Base-by-base conservation (phyloP, 2,888 invertebrate genomes). In the Plusia festucae region DNA sequence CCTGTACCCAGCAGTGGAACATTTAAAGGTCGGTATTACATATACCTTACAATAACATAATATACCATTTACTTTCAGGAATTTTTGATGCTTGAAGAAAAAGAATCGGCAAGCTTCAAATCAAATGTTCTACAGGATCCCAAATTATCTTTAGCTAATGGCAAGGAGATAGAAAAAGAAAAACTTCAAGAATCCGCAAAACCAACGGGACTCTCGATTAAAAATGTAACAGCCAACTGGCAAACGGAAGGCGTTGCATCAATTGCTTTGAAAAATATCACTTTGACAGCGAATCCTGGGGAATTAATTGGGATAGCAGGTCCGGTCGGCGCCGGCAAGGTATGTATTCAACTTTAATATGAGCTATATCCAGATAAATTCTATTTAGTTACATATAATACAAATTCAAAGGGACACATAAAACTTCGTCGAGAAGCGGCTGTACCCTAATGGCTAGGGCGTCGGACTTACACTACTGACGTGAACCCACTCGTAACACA, bases 281-380 rank as follows among this genome's bases (percentile, higher is more conserved):
- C 90, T 9, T 73, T 97, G 0, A 91, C 92, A 0, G 92, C 95
- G 0, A 88, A 90, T 16, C 95, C 93, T 51, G 96, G 96, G 34
- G 95, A 96, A 74, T 93, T 97, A 61, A 90, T 97, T 53, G 97
- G 97, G 0, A 91, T 98, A 1, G 96, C 97, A 49, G 98, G 98
- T 9, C 96, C 97, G 11, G 97, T 98, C 0, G 98, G 97, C 16
- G 91, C 97, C 1, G 98, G 98, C 57, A 98, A 97, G 95, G 96
- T 96, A 79, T 78, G 72, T 20, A 2, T 34, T 20, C 5, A 54
- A 15, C 24, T 24, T 2, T 5, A 30, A 30, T 9, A 8, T 30
- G 9, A 9, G 8, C 30, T 30, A 1, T 9, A 30, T 30, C 0
- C 0, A 30, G 9, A 9, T 9, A 30, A 30, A 30, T 9, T 8